Base-by-base conservation (phyloP, 2,797 vertebrate species). In the Naso thynnoides region DNA sequence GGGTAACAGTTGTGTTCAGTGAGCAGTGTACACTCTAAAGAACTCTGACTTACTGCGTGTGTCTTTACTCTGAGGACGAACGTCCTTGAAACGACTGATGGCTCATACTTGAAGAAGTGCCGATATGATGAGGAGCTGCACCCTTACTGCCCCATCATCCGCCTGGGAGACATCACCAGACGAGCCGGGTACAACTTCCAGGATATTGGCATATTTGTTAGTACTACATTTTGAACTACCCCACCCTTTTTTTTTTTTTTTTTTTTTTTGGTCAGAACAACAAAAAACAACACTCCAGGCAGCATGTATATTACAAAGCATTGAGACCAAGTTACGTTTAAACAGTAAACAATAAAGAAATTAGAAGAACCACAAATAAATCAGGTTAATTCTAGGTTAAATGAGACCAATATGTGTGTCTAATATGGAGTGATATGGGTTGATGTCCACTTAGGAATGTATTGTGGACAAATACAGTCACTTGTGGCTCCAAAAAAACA, bases 61-160 rank as follows among this genome's bases (percentile, higher is more conserved):
- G 69, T 67, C 23, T 74, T 57, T 0, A n/a, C 53, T 0, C 50
- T 19, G 74, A 99, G 97, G 93, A 94, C 93, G 72, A 98, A 98
- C 0, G 94, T 98, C 70, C 85, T 94, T 6, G 84, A 95, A 7
- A 95, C 94, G 0, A 21, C 82, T 1, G 56, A 96, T 0, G 56
- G 41, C 15, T 81, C 86, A 19, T 96, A 95, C 81, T 89, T 99
- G 86, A 97, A 94, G 86, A 93, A n/a, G 27, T 98, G 97, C 73
- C 81, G 39, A 33, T 96, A 95, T 77, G 88, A 95, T 50, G 48
- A 83, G 0, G 44, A 78, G 18, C 64, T 88, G 29, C 82, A 94
- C 49, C 94, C 90, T 3, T 97, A 97, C 86, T 99, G 97, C 76
- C 97, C 97, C 87, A 97, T 99, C 81, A 98, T 99, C 48, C 85